Base-by-base conservation (phyloP, 2,888 invertebrate genomes). In the Spialia ferax region DNA sequence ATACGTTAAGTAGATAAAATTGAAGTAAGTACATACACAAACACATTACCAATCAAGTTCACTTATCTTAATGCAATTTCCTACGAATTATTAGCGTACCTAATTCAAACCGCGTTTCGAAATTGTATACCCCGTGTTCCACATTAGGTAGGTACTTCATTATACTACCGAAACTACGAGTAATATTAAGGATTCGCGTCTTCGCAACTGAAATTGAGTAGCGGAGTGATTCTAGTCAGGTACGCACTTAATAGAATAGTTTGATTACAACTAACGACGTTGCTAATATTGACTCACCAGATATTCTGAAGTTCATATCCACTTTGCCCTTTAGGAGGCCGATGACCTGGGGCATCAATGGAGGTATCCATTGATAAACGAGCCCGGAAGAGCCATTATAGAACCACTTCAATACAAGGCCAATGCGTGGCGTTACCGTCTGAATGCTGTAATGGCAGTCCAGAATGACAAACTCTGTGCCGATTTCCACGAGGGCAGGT, bases 281-380 rank as follows among this genome's bases (percentile, higher is more conserved):
- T 60, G 11, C 52, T 66, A n/a, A 66, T 52, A 54, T 55, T 20
- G 52, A 70, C 83, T 81, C 74, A 93, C 94, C 92, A 38, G 94
- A 91, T 70, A 91, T 88, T 71, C 78, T 89, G 73, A 89, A 94
- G 63, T 78, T 81, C 70, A 90, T 80, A 64, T 93, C 93, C 57
- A 93, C 88, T 77, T 89, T 92, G 45, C 91, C 93, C 75, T 93
- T 94, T 59, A 93, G 79, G 50, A 93, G 83, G 66, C 94, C 94
- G 42, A 94, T 85, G 63, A 89, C 90, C 77, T 93, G 93, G 32
- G 94, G 94, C 68, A 82, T 80, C 72, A 85, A 74, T 0, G 94
- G 92, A 8, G 93, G 94, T 74, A 94, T 94, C 94, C 94, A 94
- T 73, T 94, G 94, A 76, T 93, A 93, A 48, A 94, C 91, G 32